Evolutionary conservation across 2,113 vertebrate genomes (phyloP), one percentile per base, ranked within the genome.

Genomic region (Gavia stellata): DNA sequence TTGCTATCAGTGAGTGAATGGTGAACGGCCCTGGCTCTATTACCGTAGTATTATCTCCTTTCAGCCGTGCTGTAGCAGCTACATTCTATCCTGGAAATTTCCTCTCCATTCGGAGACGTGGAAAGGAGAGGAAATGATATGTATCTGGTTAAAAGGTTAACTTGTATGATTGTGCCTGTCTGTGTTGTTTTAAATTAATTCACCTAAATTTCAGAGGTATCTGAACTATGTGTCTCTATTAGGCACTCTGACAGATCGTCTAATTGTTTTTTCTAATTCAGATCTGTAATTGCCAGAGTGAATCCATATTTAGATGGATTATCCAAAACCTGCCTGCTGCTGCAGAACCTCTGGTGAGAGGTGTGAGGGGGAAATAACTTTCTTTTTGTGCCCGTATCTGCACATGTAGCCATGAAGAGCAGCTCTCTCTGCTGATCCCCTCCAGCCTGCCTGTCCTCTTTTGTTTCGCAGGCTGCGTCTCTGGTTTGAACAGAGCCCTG

Each of bases 1-100:
- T 0, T 31, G 58, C 36, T 11, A 0, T 9, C 17, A 1, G 25
- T 6, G 62, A 6, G 7, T 4, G 47, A 23, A 3, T 3, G 10
- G 12, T 38, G 47, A 26, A 11, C 1, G 17, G 21, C n/a, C 18
- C n/a, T 7, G 16, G n/a, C 55, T 53, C 53, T 21, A 1, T 12
- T 63, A 25, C 24, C 2, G 0, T 5, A 1, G 24, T 2, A 1
- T 55, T 40, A 1, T 55, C n/a, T 28, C 65, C 49, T 26, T 42
- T 34, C 42, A 34, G 73, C 66, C 0, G 1, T 26, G 36, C 88
- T 17, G 31, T 9, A 36, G 36, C 56, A 56, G 50, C 42, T 38
- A 16, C 14, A 0, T 24, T 44, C 58, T 29, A 56, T 19, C 66
- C 44, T 0, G 4, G 38, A 73, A 42, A 45, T 45, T 66, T 58